Conservation (phyloP, 2,888 invertebrate species). For the Mactromeris polynyma region DNA sequence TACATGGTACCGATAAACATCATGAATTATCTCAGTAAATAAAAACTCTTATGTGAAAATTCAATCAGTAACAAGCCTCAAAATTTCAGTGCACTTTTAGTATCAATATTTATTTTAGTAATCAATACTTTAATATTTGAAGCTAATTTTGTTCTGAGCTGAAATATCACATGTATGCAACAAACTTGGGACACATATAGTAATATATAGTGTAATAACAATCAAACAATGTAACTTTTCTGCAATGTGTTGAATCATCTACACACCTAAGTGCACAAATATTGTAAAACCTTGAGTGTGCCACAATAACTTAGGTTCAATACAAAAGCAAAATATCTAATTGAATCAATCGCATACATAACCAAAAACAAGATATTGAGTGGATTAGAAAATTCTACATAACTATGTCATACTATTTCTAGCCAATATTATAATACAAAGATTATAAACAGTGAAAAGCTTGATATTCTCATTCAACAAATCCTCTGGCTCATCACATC, state of each 20-base stretch:
- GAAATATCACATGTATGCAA: too few species aligned
- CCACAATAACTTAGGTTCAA: not conserved
- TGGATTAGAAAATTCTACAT: not conserved
- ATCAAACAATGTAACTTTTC: not conserved
- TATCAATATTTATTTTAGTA: too few species aligned
- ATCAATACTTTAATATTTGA: too few species aligned
- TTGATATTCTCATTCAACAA: not conserved
- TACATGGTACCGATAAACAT: too few species aligned
- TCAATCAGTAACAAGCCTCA: too few species aligned
- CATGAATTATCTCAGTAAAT: too few species aligned
- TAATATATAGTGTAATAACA: too few species aligned
- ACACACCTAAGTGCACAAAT: not conserved
- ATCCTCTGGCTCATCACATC: not conserved
- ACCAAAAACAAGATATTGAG: not conserved
- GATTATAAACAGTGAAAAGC: not conserved
- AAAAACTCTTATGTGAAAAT: too few species aligned
- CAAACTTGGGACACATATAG: too few species aligned
- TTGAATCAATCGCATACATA: not conserved
- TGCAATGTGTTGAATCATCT: not conserved
- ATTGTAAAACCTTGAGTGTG: not conserved
- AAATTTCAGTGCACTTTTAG: too few species aligned
- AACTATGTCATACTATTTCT: not conserved
- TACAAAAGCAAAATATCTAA: not conserved
- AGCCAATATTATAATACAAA: not conserved
- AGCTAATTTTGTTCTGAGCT: too few species aligned